Conservation (phyloP, 2,797 vertebrate genomes). For the Glyptemys insculpta region DNA sequence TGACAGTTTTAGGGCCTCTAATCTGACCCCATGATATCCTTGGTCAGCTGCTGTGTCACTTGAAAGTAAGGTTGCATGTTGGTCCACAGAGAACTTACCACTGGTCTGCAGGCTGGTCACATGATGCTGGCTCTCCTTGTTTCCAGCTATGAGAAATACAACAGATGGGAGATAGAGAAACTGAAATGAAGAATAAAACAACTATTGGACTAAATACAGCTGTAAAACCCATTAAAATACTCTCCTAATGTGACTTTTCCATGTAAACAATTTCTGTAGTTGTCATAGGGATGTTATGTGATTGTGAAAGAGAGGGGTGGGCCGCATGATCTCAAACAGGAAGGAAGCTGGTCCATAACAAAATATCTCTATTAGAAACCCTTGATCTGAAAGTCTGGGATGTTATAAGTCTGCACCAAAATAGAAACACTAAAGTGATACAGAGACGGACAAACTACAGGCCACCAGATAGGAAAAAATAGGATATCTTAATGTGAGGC, state of each 20-base stretch:
- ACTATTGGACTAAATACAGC: neutral
- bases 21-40: neutral
- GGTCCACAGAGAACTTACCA: neutral
- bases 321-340: conserved; percentile 24
- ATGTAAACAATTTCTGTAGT: neutral
- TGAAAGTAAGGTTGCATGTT: neutral
- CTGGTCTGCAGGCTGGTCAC: neutral
- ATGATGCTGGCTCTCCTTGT: neutral
- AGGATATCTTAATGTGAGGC: conserved; percentile 76
- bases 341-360: conserved; percentile 38
- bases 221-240: neutral
- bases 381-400: conserved; percentile 76
- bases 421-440: conserved; percentile 80
- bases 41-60: neutral
- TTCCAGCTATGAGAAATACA: neutral
- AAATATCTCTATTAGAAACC: conserved; percentile 46
- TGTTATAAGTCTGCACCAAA: conserved; percentile 76
- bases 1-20: neutral
- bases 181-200: neutral
- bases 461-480: conserved; percentile 73
- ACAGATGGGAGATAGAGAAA: neutral
- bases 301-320: conserved; percentile 15
- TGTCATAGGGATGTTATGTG: neutral
- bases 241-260: conserved; percentile 1
- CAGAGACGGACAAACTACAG: conserved; percentile 77